A percentile compares a stretch with the other conserved stretches of the same genome.
phyloP scores from a whole-genome alignment of 2,888 invertebrate genomes.

The Morinoia aosen region DNA sequence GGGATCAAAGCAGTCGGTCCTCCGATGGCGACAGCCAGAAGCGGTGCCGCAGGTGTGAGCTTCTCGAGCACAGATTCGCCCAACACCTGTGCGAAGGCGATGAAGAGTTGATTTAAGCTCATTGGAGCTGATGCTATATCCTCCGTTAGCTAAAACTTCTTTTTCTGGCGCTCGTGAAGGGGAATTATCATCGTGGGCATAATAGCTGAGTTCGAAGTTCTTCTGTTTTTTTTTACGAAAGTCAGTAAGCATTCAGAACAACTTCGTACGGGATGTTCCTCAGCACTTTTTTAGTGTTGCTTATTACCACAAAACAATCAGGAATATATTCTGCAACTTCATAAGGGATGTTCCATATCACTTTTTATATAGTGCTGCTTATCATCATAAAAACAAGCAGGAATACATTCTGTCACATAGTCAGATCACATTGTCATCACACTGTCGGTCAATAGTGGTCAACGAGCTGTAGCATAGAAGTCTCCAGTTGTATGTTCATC shows the following conservation, averaged over 20 bases:
- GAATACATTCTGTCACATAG: not conserved
- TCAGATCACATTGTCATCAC: not conserved
- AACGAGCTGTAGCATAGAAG: not conserved
- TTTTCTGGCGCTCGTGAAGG: not conserved
- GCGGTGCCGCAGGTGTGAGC: not conserved
- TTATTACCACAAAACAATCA: not conserved
- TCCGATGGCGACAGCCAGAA: not conserved
- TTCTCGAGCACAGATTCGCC: not conserved
- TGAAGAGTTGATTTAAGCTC: not conserved
- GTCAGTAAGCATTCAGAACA: not conserved
- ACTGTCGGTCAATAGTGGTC: not conserved
- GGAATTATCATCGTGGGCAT: not conserved
- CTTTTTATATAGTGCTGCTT: not conserved
- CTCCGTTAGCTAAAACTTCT: not conserved
- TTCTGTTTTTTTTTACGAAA: not conserved
- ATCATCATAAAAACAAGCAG: not conserved
- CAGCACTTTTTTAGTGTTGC: not conserved
- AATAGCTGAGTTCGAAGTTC: not conserved
- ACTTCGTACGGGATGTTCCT: not conserved
- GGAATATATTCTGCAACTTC: not conserved
- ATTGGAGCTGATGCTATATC: not conserved
- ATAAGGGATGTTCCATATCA: not conserved
- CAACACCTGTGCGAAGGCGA: not conserved
- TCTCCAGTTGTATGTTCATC: not conserved
- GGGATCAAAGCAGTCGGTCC: not conserved